Evolutionary conservation across 2,797 vertebrate species (phyloP).

Genomic region (Leptodactylus fallax): DNA sequence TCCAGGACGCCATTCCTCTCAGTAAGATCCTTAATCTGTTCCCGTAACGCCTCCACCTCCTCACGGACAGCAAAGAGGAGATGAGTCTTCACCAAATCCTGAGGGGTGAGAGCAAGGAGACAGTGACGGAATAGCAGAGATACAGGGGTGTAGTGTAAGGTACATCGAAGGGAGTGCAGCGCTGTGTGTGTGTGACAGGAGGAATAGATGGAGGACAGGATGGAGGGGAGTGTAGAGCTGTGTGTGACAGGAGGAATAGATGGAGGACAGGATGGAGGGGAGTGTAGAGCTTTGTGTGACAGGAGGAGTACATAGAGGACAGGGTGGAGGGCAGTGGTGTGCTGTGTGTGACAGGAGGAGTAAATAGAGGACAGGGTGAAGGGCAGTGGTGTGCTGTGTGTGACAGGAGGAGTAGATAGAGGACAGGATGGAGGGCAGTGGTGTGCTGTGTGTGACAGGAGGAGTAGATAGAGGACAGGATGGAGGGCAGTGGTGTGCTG

Average conservation of each 20-base stretch:
- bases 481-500: too few relatives aligned
- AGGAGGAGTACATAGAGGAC: too few relatives aligned
- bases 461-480: too few relatives aligned
- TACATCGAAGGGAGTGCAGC: neutral
- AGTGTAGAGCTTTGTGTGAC: neutral
- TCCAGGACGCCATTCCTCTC: slow-evolving; percentile 97
- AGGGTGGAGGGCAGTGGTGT: too few relatives aligned
- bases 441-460: too few relatives aligned
- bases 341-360: neutral
- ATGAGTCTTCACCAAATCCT: slow-evolving; percentile 99
- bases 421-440: too few relatives aligned
- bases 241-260: neutral
- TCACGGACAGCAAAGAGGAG: slow-evolving; percentile 96
- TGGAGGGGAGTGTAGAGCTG: neutral
- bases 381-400: too few relatives aligned
- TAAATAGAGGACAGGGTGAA: too few relatives aligned
- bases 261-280: neutral
- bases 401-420: too few relatives aligned
- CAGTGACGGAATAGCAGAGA: too few relatives aligned
- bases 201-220: neutral
- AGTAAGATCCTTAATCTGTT: slow-evolving; percentile 97
- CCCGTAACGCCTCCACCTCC: slow-evolving; percentile 95
- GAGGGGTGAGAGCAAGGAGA: slow-evolving; percentile 29
- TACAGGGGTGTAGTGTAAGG: neutral
- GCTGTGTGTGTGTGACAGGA: neutral